phyloP scores from a whole-genome alignment of 1,140 invertebrate species.

The Halesus radiatus region DNA sequence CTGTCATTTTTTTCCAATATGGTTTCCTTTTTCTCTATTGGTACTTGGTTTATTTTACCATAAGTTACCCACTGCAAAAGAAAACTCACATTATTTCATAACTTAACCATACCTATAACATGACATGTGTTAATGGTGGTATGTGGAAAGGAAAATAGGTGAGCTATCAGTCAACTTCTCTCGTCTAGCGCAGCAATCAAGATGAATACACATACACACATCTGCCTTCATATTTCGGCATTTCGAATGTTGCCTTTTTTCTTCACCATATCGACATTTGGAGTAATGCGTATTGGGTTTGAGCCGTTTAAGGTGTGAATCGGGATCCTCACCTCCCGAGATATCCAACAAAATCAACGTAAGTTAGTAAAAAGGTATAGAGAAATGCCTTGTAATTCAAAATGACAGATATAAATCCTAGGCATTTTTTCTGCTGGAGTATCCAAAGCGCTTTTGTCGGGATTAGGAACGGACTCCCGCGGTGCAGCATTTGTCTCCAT shows the following conservation, averaged over 20 bases:
- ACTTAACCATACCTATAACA: too few species aligned
- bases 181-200: constrained; percentile 4
- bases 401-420: neutral
- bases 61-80: too few species aligned
- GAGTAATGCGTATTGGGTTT: constrained; percentile 32
- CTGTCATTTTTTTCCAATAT: too few species aligned
- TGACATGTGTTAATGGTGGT: too few species aligned
- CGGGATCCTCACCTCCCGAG: neutral
- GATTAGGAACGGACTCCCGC: constrained; percentile 15
- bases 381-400: neutral
- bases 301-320: constrained; percentile 26
- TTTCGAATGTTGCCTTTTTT: neutral
- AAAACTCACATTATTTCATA: too few species aligned
- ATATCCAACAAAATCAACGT: neutral
- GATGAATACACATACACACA: neutral
- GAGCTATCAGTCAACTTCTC: constrained; percentile 29
- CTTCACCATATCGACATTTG: constrained; percentile 19
- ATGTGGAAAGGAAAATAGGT: neutral
- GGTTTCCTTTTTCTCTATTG: too few species aligned
- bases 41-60: too few species aligned
- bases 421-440: neutral
- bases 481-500: constrained; percentile 34
- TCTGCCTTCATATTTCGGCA: constrained; percentile 9
- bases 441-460: neutral
- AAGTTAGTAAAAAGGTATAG: neutral